phyloP scores from a whole-genome alignment of 2,888 invertebrate genomes.

The Petrophora chlorosata region DNA sequence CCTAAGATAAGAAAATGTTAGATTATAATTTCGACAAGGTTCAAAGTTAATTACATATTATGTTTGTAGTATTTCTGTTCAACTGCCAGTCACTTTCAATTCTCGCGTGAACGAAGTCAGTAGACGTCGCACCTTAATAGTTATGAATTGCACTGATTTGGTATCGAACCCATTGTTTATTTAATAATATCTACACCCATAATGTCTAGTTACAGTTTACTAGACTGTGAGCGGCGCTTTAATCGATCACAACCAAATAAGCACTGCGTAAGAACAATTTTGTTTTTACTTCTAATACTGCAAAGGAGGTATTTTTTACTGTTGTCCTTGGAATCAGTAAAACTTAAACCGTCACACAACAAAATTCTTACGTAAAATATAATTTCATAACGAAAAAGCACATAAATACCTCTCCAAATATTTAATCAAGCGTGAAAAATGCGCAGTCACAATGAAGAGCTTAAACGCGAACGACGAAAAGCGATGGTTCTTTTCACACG shows the following conservation, averaged over 20 bases:
- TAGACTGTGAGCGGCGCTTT: too few relatives aligned
- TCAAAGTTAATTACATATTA: slow-evolving; percentile 4
- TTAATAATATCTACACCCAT: slow-evolving; percentile 33
- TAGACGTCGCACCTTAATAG: slow-evolving; percentile 52
- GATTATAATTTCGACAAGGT: slow-evolving; percentile 9
- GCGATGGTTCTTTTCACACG: slow-evolving; percentile 76
- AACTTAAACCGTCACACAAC: not conserved
- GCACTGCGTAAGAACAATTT: too few relatives aligned
- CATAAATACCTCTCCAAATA: slow-evolving; percentile 33
- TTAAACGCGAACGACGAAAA: slow-evolving; percentile 51
- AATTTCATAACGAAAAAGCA: slow-evolving; percentile 13
- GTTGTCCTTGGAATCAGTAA: not conserved
- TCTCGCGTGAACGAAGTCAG: slow-evolving; percentile 76
- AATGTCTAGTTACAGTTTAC: too few relatives aligned
- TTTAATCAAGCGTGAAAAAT: slow-evolving; percentile 58
- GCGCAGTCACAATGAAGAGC: slow-evolving; percentile 66
- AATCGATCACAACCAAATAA: too few relatives aligned
- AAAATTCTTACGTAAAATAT: not conserved
- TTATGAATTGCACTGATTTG: slow-evolving; percentile 54
- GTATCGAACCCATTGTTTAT: slow-evolving; percentile 39
- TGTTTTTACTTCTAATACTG: too few relatives aligned
- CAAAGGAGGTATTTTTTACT: too few relatives aligned
- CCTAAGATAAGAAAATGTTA: not conserved
- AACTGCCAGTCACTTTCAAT: slow-evolving; percentile 73
- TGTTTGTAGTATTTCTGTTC: slow-evolving; percentile 32